A percentile compares a stretch with the other conserved stretches of the same genome.
Evolutionary conservation across 2,888 invertebrate genomes (phyloP).

Genomic region (Flabesymbios commensalis): DNA sequence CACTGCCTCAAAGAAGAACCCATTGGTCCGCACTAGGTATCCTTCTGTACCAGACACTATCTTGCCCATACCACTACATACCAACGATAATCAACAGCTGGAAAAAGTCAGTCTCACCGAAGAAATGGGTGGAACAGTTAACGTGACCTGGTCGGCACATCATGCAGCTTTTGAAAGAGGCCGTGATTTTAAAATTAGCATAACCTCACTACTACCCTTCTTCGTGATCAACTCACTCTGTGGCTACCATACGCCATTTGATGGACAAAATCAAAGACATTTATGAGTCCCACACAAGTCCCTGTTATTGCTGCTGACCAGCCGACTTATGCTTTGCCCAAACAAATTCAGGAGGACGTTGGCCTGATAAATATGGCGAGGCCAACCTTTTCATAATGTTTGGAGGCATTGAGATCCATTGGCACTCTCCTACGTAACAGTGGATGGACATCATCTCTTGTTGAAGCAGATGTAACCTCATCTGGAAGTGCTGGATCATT

Average conservation of each 20-base stretch:
- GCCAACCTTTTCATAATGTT: constrained; percentile 41
- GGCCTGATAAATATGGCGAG: constrained; percentile 43
- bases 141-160: constrained; percentile 18
- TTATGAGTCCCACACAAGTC: constrained; percentile 40
- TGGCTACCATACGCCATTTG: constrained; percentile 24
- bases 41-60: neutral
- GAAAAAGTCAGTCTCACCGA: constrained; percentile 8
- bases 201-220: constrained; percentile 17
- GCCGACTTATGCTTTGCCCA: constrained; percentile 44
- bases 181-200: constrained; percentile 5
- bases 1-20: too few relatives aligned
- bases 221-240: constrained; percentile 10
- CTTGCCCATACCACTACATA: neutral
- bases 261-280: constrained; percentile 15
- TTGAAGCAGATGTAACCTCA: constrained; percentile 33
- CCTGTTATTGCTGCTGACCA: constrained; percentile 43
- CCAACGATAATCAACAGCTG: constrained; percentile 20
- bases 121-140: neutral
- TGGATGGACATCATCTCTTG: constrained; percentile 36
- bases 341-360: constrained; percentile 45
- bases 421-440: constrained; percentile 38
- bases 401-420: constrained; percentile 40
- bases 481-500: constrained; percentile 39
- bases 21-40: neutral
- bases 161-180: constrained; percentile 12